Evolutionary conservation across 2,113 vertebrate genomes (phyloP).

Genomic region (Hystrix cristata): DNA sequence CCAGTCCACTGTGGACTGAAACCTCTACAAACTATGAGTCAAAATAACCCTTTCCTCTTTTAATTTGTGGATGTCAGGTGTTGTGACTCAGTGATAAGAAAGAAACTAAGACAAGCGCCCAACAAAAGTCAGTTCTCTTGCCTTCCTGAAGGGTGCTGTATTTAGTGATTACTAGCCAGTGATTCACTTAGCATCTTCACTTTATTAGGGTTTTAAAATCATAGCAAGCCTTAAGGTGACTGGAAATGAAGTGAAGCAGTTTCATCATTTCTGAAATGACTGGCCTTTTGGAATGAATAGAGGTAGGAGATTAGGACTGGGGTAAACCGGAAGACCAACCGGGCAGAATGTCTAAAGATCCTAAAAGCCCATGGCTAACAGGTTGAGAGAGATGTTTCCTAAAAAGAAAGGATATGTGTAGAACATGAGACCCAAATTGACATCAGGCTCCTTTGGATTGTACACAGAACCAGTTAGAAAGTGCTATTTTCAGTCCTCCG

Average conservation of each 20-base stretch:
- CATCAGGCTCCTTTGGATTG: background rate
- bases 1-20: background rate
- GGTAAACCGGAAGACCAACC: background rate
- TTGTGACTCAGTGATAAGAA: background rate
- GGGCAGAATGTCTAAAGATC: background rate
- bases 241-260: slow-evolving; percentile 44
- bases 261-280: slow-evolving; percentile 29
- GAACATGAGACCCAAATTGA: background rate
- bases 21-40: background rate
- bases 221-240: slow-evolving; percentile 3
- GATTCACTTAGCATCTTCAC: slow-evolving; percentile 48
- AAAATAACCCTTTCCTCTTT: background rate
- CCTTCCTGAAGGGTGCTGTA: slow-evolving; percentile 35
- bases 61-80: background rate
- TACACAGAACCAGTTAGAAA: background rate
- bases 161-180: slow-evolving; percentile 48
- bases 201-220: slow-evolving; percentile 62
- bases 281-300: slow-evolving; percentile 4
- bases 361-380: background rate
- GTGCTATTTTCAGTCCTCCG: background rate
- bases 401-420: background rate
- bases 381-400: background rate
- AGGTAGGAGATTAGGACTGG: background rate
- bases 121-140: slow-evolving; percentile 43
- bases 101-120: background rate